Conservation (phyloP, 2,888 invertebrate genomes). For the Aelia acuminata region DNA sequence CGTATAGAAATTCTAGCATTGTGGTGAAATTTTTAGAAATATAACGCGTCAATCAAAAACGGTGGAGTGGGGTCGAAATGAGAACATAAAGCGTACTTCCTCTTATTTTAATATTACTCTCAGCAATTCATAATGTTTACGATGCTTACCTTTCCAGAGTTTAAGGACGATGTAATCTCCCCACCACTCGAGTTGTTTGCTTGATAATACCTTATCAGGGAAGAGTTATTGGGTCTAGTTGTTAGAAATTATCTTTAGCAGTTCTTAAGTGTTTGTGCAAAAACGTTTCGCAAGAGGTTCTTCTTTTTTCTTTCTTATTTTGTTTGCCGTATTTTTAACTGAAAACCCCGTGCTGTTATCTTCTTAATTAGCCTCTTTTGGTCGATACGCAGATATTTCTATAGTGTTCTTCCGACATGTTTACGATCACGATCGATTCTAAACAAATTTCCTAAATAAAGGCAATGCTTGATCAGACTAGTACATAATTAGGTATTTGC, state of each 20-base stretch:
- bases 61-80: no score
- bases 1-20: no score
- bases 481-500: no score
- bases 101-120: no score
- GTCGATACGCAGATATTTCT: not conserved
- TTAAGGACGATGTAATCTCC: not conserved
- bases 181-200: constrained; percentile 11
- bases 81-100: no score
- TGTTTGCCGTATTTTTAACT: not conserved
- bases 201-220: not conserved
- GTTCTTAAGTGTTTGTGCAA: constrained; percentile 30
- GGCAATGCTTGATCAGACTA: no score
- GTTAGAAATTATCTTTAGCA: not conserved
- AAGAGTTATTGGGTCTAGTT: not conserved
- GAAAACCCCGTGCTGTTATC: not conserved
- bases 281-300: not conserved
- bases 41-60: no score
- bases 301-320: not conserved
- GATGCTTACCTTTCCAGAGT: no score
- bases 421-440: not conserved
- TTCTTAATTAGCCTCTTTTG: not conserved
- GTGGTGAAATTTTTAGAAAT: no score
- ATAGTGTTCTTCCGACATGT: not conserved
- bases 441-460: no score
- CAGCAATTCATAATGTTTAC: no score